Percentiles rank a stretch among this genome's conserved stretches.
phyloP scores from a whole-genome alignment of 2,888 invertebrate genomes.

The Phaonia tiefii region DNA sequence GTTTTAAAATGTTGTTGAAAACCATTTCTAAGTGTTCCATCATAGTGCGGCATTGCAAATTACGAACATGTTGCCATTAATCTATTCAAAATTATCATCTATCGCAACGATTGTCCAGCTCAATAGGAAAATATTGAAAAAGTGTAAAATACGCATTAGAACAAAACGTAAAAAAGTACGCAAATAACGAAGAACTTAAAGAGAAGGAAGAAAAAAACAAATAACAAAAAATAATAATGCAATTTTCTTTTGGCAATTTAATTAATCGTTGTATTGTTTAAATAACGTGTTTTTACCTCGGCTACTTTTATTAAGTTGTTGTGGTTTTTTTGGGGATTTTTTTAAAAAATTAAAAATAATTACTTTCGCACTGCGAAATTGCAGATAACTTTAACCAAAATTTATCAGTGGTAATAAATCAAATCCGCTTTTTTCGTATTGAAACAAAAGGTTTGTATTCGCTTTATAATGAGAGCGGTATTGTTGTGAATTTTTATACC shows the following conservation, averaged over 20 bases:
- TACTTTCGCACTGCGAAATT: background rate
- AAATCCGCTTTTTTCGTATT: background rate
- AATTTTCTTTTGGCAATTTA: constrained; percentile 22
- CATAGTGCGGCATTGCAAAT: constrained; percentile 71
- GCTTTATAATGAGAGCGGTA: no score
- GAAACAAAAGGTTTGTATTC: constrained; percentile 12
- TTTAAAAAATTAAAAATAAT: background rate
- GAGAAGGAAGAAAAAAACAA: constrained; percentile 76
- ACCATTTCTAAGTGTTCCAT: constrained; percentile 60
- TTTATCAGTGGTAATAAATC: background rate
- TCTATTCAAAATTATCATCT: constrained; percentile 74
- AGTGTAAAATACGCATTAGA: constrained; percentile 78
- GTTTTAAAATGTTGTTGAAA: constrained; percentile 72
- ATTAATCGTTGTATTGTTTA: constrained; percentile 21
- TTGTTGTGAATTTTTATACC: no score
- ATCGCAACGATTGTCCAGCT: constrained; percentile 61
- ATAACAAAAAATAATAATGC: constrained; percentile 28
- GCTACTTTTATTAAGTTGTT: background rate
- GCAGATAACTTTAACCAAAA: background rate
- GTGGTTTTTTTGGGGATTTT: background rate
- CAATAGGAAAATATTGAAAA: constrained; percentile 74
- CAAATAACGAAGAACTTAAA: constrained; percentile 73
- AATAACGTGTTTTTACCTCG: constrained; percentile 12
- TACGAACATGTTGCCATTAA: constrained; percentile 79
- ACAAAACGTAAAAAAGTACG: constrained; percentile 79